Evolutionary conservation across 2,888 invertebrate species (phyloP).

Genomic region (Tolmerus cingulatus): DNA sequence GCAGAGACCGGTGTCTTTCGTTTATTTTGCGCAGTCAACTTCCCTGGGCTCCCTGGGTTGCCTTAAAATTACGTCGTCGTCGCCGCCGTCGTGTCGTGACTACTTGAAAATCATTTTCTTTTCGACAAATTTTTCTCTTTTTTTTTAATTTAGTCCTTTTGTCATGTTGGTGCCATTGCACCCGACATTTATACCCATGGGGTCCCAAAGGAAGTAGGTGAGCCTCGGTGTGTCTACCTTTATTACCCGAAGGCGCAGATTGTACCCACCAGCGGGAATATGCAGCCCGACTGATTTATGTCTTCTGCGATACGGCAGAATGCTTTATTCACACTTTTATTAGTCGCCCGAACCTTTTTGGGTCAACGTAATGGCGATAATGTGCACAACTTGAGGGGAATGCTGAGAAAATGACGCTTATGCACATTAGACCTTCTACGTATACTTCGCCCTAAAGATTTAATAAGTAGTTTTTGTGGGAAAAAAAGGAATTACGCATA

Average conservation of each 20-base stretch:
- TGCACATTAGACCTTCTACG: neutral
- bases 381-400: neutral
- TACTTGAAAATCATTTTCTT: constrained; percentile 27
- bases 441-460: neutral
- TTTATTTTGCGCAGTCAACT: constrained; percentile 1
- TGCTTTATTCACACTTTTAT: neutral
- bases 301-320: neutral
- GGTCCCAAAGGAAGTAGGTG: neutral
- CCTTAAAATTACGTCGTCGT: constrained; percentile 17
- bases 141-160: neutral
- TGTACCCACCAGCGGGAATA: neutral
- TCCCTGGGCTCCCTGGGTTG: neutral
- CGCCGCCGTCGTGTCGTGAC: constrained; percentile 15
- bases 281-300: constrained; percentile 5
- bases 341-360: neutral
- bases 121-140: neutral
- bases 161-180: constrained; percentile 1
- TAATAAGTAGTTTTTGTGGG: neutral
- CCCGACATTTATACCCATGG: neutral
- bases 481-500: neutral
- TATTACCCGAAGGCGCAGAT: neutral
- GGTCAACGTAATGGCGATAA: neutral
- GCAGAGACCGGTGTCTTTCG: neutral
- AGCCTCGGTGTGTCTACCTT: neutral
- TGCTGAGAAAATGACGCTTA: neutral